Evolutionary conservation across 1,140 invertebrate genomes (phyloP), one percentile per base, ranked within the genome.

Genomic region (Drosophila nigrodunni): DNA sequence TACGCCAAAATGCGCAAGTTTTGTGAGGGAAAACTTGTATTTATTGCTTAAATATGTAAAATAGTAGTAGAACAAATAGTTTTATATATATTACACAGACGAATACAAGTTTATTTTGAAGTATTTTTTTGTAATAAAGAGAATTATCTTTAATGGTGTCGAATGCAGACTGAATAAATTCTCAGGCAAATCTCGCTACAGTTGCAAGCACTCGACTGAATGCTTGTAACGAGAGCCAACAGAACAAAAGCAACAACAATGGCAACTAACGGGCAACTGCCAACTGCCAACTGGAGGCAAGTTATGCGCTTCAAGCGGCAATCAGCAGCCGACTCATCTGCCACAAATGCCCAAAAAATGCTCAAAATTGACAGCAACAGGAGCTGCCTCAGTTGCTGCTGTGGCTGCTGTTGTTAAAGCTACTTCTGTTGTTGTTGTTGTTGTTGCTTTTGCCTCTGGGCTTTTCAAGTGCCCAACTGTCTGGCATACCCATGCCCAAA

Each of bases 401-500:
- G 25, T 30, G 43, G 18, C 21, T 52, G 35, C n/a, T 13, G 54
- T 35, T 43, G 46, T 34, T 34, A 15, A 43, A 54, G 41, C 54
- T 18, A 21, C 44, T 21, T 21, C 18, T 46, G 67, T 10, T 52
- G 10, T 25, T 59, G 25, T 7, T 43, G 41, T 11, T 60, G 54
- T 10, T 73, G 70, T 8, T 50, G 72, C 2, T 71, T 15, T 44
- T 50, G 65, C 57, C 46, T 21, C 15, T 57, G 80, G 68, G 74
- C 66, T 72, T 83, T 83, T 80, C 74, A 80, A 88, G 83, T 83
- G 85, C 39, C 77, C 83, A 89, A 83, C 85, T 79, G 83, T 89
- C 83, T 88, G 83, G 83, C 60, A 21, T 49, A 50, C 58, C 54
- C 59, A 47, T 59, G 61, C 67, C 47, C 49, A 58, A 62, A 65